These are phyloP conservation scores for Eremobia ochroleuca DNA, from an alignment of 2,888 invertebrate genomes.

Conservation along the genomic window DNA sequence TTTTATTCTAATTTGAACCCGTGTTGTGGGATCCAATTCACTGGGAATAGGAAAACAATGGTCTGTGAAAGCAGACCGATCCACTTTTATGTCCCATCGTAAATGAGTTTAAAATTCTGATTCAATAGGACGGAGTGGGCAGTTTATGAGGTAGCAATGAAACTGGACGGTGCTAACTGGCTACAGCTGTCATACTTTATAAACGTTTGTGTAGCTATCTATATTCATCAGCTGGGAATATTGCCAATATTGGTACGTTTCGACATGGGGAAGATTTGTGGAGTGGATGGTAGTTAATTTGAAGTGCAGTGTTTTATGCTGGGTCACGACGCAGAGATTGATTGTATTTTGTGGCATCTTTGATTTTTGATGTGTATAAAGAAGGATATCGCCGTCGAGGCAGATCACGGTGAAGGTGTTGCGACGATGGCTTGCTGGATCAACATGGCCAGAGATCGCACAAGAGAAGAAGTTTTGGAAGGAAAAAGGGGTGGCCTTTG, in stretches of 20 bases:
- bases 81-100: slow-evolving; percentile 51
- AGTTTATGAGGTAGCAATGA: slow-evolving; percentile 58
- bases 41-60: slow-evolving; percentile 37
- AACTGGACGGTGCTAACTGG: slow-evolving; percentile 13
- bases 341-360: background rate
- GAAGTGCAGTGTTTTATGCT: slow-evolving; percentile 22
- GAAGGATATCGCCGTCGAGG: background rate
- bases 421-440: no score
- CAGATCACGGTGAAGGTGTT: background rate
- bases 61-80: slow-evolving; percentile 12
- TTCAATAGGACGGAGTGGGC: slow-evolving; percentile 59
- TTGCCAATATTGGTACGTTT: slow-evolving; percentile 16
- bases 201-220: slow-evolving; percentile 28
- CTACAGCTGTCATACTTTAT: slow-evolving; percentile 16
- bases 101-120: slow-evolving; percentile 59
- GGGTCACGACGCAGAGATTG: background rate
- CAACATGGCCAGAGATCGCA: background rate
- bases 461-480: background rate
- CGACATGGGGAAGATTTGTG: slow-evolving; percentile 7
- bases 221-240: slow-evolving; percentile 35
- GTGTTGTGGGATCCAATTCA: slow-evolving; percentile 9
- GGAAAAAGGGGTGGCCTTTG: background rate
- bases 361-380: background rate
- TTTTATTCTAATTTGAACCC: slow-evolving; percentile 15
- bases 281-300: background rate